Evolutionary conservation across 2,888 invertebrate genomes (phyloP).

Genomic region (Ischnus inquisitorius): DNA sequence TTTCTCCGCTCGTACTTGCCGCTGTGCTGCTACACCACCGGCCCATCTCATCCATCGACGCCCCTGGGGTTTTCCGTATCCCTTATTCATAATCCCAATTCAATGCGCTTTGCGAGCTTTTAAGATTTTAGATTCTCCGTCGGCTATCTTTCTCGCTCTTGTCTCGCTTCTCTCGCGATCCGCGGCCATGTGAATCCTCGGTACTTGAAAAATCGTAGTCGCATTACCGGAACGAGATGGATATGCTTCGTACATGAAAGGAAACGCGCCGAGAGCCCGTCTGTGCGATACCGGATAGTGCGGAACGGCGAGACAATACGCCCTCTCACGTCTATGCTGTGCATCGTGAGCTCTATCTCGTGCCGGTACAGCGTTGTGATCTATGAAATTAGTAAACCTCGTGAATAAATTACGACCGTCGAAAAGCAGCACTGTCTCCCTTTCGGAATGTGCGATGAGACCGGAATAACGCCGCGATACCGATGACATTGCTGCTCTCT

Average conservation of each 20-base stretch:
- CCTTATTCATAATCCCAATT: slow-evolving; percentile 83
- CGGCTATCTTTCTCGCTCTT: slow-evolving; percentile 15
- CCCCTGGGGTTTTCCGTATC: slow-evolving; percentile 79
- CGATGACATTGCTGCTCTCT: slow-evolving; percentile 23
- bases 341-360: slow-evolving; percentile 3
- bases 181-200: slow-evolving; percentile 37
- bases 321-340: neutral
- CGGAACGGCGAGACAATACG: slow-evolving; percentile 26
- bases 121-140: slow-evolving; percentile 76
- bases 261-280: neutral
- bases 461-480: slow-evolving; percentile 22
- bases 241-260: slow-evolving; percentile 45
- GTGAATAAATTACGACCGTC: slow-evolving; percentile 49
- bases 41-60: slow-evolving; percentile 77
- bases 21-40: slow-evolving; percentile 41
- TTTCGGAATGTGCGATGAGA: slow-evolving; percentile 65
- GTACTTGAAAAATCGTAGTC: slow-evolving; percentile 65
- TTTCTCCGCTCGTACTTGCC: neutral
- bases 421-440: slow-evolving; percentile 51
- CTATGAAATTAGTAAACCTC: slow-evolving; percentile 48
- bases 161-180: neutral
- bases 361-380: slow-evolving; percentile 23
- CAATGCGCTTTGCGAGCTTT: slow-evolving; percentile 82
- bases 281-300: slow-evolving; percentile 5
- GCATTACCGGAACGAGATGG: slow-evolving; percentile 53